Base-by-base conservation (phyloP, 2,113 vertebrate species). In the Mobula hypostoma region DNA sequence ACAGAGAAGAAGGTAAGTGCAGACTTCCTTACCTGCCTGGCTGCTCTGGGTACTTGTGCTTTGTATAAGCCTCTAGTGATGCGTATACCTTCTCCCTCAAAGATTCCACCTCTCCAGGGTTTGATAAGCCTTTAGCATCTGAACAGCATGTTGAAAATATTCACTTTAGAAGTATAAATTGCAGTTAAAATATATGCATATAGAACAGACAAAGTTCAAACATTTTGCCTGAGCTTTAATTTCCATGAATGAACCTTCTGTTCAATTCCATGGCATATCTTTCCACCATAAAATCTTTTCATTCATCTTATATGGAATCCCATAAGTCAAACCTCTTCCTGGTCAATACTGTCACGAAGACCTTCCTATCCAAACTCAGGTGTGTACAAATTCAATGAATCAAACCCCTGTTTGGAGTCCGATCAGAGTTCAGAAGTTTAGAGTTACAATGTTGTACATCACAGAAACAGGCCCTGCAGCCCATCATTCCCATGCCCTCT, bases 121-220 rank as follows among this genome's bases (percentile, higher is more conserved):
- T 99, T 48, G 98, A 99, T 94, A 99, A 96, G 40, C 98, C 98
- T 96, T 99, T 99, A 94, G 98, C 98, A 96, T 99, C 98, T 99
- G 96, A 63, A 95, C 5, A 66, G 58, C 48, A 0, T 58, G 29
- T 66, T 5, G 21, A 74, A 79, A 15, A n/a, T 94, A 12, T 93
- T 63, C 74, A 94, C 29, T 24, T 72, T 68, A 9, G 21, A 36
- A 85, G 40, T 77, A 68, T 58, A 24, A 90, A 17, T n/a, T 58
- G 72, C 21, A 76, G 70, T 48, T 78, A 78, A 94, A 80, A 77
- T 32, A 27, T 24, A 56, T 58, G 27, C 29, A 21, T n/a, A 36
- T 27, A 40, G 15, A 32, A 63, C n/a, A 72, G n/a, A 48, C 40
- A 24, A 15, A 6, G 15, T 19, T 19, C 29, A 29, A 88, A 88